A percentile compares a stretch with the other conserved stretches of the same genome.
These are phyloP conservation scores for Diadromus collaris DNA, from an alignment of 2,888 invertebrate species.

Conservation along the genomic window DNA sequence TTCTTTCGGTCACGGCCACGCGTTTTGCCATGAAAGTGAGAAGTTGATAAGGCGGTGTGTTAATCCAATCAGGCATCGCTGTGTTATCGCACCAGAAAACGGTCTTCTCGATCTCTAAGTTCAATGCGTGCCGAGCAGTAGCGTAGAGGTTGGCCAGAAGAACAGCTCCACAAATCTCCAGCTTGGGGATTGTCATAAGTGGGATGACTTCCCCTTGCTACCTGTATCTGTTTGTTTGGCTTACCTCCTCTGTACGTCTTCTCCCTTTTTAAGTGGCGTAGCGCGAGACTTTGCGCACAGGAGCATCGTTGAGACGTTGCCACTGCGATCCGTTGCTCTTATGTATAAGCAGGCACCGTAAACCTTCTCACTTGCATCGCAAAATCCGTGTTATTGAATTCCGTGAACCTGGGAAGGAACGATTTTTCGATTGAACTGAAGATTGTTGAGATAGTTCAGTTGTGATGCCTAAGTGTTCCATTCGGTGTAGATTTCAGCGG, in stretches of 20 bases:
- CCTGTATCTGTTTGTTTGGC: no score
- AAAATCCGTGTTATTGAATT: slow-evolving; percentile 63
- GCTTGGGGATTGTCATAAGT: slow-evolving; percentile 29
- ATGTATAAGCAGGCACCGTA: slow-evolving; percentile 59
- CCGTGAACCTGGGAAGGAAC: slow-evolving; percentile 12
- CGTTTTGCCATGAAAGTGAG: slow-evolving; percentile 46
- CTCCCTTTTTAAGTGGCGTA: slow-evolving; percentile 33
- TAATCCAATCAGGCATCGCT: no score
- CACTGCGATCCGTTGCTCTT: not conserved
- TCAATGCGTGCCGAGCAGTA: slow-evolving; percentile 4
- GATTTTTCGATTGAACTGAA: slow-evolving; percentile 54
- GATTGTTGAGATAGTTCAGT: slow-evolving; percentile 46
- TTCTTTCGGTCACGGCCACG: slow-evolving; percentile 38
- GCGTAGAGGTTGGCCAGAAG: not conserved
- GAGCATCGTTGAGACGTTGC: not conserved
- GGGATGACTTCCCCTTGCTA: not conserved
- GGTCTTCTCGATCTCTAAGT: not conserved
- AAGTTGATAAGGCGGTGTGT: no score
- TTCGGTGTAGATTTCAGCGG: slow-evolving; percentile 46
- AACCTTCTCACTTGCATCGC: slow-evolving; percentile 61
- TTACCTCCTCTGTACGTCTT: not conserved
- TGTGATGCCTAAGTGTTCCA: slow-evolving; percentile 56
- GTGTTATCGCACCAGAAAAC: no score
- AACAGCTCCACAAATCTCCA: not conserved
- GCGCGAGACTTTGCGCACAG: slow-evolving; percentile 35